Base-by-base conservation (phyloP, 2,113 vertebrate genomes). In the Sinocyclocheilus grahami region DNA sequence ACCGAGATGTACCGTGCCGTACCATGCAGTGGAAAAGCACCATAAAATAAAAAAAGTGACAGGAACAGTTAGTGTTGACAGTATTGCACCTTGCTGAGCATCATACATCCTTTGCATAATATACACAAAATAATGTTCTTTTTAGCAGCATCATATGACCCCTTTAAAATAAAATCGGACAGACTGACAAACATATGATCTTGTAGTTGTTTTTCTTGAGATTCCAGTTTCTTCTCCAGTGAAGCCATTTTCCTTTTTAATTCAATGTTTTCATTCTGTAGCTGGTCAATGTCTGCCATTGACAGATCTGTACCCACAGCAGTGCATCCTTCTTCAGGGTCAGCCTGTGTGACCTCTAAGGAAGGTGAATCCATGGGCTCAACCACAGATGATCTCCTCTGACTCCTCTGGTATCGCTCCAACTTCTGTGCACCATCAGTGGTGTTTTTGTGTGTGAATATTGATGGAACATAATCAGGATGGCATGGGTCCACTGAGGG, bases 221-320 rank as follows among this genome's bases (percentile, higher is more conserved):
- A 27, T 20, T 83, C 46, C 65, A 69, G 46, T 71, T n/a, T 65
- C 58, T 16, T 65, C 58, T 81, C 37, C 2, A 65, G 79, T 24
- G 20, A 60, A 39, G 79, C 33, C 10, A 62, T 11, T 63, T 63
- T 81, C 11, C 62, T 81, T 62, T 39, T 10, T 33, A 81, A 63
- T 46, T 81, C 27, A 7, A 42, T 14, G 24, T 65, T 81, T 65
- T 82, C 79, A 27, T 62, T 82, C 42, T 82, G 24, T 39, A 82
- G n/a, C 18, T 39, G 58, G 58, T n/a, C 53, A 18, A 20, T 24
- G 78, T 81, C 58, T 22, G 12, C 46, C 8, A 46, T 63, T 60
- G 78, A 81, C 27, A 81, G 53, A 60, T 81, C 78, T 39, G 78
- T 81, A 8, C 78, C 58, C 8, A 81, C 55, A 39, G 78, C 9